Evolutionary conservation across 2,888 invertebrate genomes (phyloP).

Genomic region (Caradrina clavipalpis): DNA sequence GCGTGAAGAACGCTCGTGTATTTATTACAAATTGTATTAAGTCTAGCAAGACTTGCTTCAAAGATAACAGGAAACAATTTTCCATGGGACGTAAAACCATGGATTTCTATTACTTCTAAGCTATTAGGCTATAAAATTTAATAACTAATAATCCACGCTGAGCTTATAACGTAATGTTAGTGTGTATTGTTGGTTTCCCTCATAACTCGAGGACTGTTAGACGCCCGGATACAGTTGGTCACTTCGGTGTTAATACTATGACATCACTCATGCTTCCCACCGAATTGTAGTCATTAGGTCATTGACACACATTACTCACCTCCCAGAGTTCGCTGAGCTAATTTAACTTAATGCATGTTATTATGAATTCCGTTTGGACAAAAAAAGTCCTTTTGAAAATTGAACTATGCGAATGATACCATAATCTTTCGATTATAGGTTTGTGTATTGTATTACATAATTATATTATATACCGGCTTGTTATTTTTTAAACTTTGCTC

Average conservation of each 20-base stretch:
- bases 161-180: conserved; percentile 48
- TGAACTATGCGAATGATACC: not conserved
- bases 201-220: conserved; percentile 61
- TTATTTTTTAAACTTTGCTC: too few relatives aligned
- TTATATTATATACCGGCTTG: conserved; percentile 13
- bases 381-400: conserved; percentile 17
- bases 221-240: conserved; percentile 69
- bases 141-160: conserved; percentile 44
- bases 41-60: not conserved
- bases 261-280: conserved; percentile 71
- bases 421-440: not conserved
- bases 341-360: conserved; percentile 63
- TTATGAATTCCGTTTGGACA: conserved; percentile 27
- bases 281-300: conserved; percentile 75
- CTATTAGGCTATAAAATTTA: conserved; percentile 40
- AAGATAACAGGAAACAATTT: conserved; percentile 19
- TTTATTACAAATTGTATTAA: conserved; percentile 15
- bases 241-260: conserved; percentile 68
- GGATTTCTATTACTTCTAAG: conserved; percentile 23
- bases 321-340: conserved; percentile 65
- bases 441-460: conserved; percentile 31
- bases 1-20: not conserved
- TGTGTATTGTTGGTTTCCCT: conserved; percentile 62
- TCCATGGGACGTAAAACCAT: conserved; percentile 13
- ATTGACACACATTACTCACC: conserved; percentile 72